Conservation (phyloP, 2,888 invertebrate species). For the Caenorhabditis imperialis region DNA sequence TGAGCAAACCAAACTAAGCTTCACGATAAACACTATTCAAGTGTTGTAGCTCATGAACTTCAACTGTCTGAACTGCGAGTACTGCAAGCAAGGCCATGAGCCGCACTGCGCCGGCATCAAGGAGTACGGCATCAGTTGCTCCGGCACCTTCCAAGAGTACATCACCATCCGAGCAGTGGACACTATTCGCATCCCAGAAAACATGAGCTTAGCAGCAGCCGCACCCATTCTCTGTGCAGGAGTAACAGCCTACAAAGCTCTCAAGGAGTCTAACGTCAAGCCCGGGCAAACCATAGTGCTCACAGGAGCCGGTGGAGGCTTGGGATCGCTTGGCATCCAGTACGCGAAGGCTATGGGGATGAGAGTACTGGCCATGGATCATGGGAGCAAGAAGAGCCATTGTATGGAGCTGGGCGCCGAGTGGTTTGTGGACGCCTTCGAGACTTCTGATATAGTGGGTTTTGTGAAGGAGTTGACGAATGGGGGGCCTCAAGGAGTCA, state of each 20-base stretch:
- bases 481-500: conserved; percentile 64
- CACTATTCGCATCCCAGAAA: conserved; percentile 43
- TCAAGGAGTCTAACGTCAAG: conserved; percentile 59
- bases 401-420: conserved; percentile 57
- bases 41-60: conserved; percentile 54
- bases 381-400: conserved; percentile 45
- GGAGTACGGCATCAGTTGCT: conserved; percentile 36
- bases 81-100: conserved; percentile 60
- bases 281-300: conserved; percentile 63
- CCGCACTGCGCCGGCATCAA: conserved; percentile 45
- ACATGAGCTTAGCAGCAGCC: conserved; percentile 50
- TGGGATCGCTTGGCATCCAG: conserved; percentile 64
- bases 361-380: conserved; percentile 63
- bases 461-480: conserved; percentile 50
- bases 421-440: conserved; percentile 58
- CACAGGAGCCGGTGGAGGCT: conserved; percentile 67
- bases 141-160: conserved; percentile 65
- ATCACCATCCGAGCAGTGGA: conserved; percentile 51
- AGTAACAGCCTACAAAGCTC: conserved; percentile 64
- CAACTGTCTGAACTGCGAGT: conserved; percentile 61
- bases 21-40: too few species aligned
- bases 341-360: conserved; percentile 67
- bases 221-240: conserved; percentile 68
- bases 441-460: conserved; percentile 28
- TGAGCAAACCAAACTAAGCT: too few species aligned